Evolutionary conservation across 1,140 invertebrate genomes (phyloP), one percentile per base, ranked within the genome.

Genomic region (Eumaeus atala): DNA sequence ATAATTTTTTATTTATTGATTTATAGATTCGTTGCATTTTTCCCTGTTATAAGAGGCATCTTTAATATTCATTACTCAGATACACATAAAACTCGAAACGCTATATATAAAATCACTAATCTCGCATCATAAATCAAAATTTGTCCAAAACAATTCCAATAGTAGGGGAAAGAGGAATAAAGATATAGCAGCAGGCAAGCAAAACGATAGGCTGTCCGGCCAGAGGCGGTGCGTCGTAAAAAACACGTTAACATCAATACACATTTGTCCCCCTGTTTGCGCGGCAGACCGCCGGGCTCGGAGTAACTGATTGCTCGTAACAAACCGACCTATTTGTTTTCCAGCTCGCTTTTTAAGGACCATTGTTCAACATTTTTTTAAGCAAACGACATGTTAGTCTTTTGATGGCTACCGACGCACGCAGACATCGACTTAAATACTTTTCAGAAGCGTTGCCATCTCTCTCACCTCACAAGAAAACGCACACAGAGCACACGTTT

Each of bases 181-280:
- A 83, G 79, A 84, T 84, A 84, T 72, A 62, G 55, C 34, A 59
- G 77, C 72, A n/a, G 67, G 77, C 83, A 86, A 86, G 84, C 79
- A 84, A 77, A 82, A 76, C 78, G 78, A 78, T 82, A 84, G 76
- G 80, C 77, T 74, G 77, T 74, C 63, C 68, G 59, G 61, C 65
- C 49, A 28, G 21, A 28, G 21, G 21, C 21, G 21, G 12, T 16
- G 14, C 66, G 64, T 83, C 81, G 77, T 84, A 86, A 86, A 86
- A 86, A 84, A 83, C 83, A 81, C 83, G 80, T 86, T 86, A 83
- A 84, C 83, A 86, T 86, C 79, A 74, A 86, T 86, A 80, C 76
- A 83, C 76, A 77, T 86, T 85, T 78, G 70, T 63, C 83, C 83
- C 21, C 74, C 78, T 84, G 77, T 82, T 84, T 74, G 72, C 62